Base-by-base conservation (phyloP, 2,113 vertebrate genomes). In the Ciconia boyciana region DNA sequence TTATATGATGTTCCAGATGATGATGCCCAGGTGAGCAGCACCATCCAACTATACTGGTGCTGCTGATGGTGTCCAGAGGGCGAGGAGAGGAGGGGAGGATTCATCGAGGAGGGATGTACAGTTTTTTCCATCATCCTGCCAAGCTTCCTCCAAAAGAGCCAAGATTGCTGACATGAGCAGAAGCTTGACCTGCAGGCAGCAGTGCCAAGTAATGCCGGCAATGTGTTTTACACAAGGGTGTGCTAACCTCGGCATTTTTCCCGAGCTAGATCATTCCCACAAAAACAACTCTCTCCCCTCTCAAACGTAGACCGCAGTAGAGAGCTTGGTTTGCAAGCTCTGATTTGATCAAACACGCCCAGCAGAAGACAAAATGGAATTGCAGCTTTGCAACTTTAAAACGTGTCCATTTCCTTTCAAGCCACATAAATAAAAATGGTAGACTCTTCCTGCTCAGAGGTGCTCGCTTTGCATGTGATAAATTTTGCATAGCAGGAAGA, bases 161-260 rank as follows among this genome's bases (percentile, higher is more conserved):
- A 83, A 91, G 96, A 70, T 13, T 93, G 95, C 96, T 95, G 94
- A 95, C 94, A 74, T 2, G 87, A 95, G 94, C 91, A 96, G 91
- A 82, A 95, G 94, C 81, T 61, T 93, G 97, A 95, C 95, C 95
- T 96, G 94, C 93, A 39, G 91, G 81, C 93, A 83, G 62, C 78
- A 17, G 84, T 93, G 96, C 96, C 97, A 93, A 97, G 93, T 77
- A 95, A 82, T 74, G 93, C 76, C 22, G 51, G 93, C 95, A 70
- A 58, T 91, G 93, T 62, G 89, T 91, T 97, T 87, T 76, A 93
- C 89, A 95, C 94, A 48, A 62, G 95, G 94, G 74, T 95, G 97
- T 97, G 95, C 96, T 96, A 83, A 94, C 94, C 91, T 94, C 78
- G 81, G 93, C 95, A 95, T 97, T 96, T 94, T 96, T 94, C 93